phyloP scores from a whole-genome alignment of 2,888 invertebrate genomes.

The Autographa pulchrina region DNA sequence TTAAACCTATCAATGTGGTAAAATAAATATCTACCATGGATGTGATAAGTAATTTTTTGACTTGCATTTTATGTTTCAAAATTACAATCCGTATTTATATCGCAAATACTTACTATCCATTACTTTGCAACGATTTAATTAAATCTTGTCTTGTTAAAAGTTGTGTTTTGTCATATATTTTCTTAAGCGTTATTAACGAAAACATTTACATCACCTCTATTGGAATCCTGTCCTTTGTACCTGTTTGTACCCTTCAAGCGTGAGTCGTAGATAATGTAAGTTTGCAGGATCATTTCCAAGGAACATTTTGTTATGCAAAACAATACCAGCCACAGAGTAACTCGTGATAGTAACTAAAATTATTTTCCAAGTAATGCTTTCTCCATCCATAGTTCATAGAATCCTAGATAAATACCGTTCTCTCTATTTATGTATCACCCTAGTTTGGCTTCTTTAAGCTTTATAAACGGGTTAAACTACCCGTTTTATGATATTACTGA shows the following conservation, averaged over 20 bases:
- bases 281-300: neutral
- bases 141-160: too few species aligned
- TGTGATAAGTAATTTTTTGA: too few species aligned
- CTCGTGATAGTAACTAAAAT: slow-evolving; percentile 22
- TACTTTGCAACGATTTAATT: too few species aligned
- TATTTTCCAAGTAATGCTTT: slow-evolving; percentile 40
- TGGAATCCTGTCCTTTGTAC: neutral
- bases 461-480: too few species aligned
- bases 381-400: slow-evolving; percentile 29
- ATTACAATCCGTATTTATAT: too few species aligned
- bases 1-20: too few species aligned
- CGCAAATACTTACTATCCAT: too few species aligned
- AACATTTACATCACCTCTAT: neutral
- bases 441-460: too few species aligned
- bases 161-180: too few species aligned
- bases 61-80: too few species aligned
- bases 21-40: too few species aligned
- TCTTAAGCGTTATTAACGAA: neutral
- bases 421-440: neutral
- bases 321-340: neutral
- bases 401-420: slow-evolving; percentile 17
- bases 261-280: neutral
- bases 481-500: too few species aligned
- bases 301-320: neutral
- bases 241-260: neutral